Evolutionary conservation across 1,140 invertebrate genomes (phyloP), one percentile per base, ranked within the genome.

Genomic region (Drosophila ananassae): DNA sequence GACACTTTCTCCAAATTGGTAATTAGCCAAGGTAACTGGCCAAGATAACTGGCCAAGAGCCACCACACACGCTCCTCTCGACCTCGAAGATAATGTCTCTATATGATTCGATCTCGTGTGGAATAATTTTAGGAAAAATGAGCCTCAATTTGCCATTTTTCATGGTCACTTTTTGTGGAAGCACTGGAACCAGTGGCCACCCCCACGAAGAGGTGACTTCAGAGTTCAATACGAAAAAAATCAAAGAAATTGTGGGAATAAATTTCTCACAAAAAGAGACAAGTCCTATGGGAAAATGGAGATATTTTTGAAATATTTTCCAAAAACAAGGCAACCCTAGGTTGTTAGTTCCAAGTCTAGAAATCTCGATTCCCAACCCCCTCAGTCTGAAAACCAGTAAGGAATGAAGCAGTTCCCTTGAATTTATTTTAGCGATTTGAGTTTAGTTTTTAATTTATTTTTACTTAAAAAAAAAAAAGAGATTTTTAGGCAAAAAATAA

Each of bases 141-240:
- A 81, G 73, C 57, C 57, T 62, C 64, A 74, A 85, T 85, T 82
- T 82, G n/a, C 68, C 61, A 85, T 85, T 87, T 87, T 78, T 74
- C 61, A 77, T 51, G 81, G 62, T 46, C 28, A 47, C 25, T 54
- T 17, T 17, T 17, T 17, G 1, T 17, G 12, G 13, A 50, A 67
- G 37, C 54, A 73, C 56, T 37, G 37, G 7, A n/a, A n/a, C 44
- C 58, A 51, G 51, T 21, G 21, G 47, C 61, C 62, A 55, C 51
- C 50, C 64, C 44, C 67, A n/a, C 13, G 10, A 17, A 47, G 53
- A 67, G 63, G 60, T 67, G 8, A 17, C 8, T 3, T 1, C 21
- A 0, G 17, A 24, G 62, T 13, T 69, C 63, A 56, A 24, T 3
- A 1, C 0, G 17, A 6, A 7, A 30, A 21, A 25, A 22, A 10